A percentile compares a stretch with the other conserved stretches of the same genome.
Conservation (phyloP, 2,113 vertebrate genomes). For the Alligator mississippiensis region DNA sequence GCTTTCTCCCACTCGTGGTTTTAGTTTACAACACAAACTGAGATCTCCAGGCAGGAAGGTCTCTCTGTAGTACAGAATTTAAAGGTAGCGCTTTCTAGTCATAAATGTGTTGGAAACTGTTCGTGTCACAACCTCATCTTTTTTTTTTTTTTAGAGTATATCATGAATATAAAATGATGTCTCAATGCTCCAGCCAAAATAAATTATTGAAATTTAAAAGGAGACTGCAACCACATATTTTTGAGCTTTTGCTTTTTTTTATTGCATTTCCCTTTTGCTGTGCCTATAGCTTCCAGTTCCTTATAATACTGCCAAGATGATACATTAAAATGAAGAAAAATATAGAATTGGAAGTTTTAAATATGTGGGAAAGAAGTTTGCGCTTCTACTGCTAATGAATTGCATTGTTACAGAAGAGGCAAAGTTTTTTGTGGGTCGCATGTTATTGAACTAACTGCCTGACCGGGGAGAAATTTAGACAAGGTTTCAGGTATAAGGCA, state of each 20-base stretch:
- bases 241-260: not conserved
- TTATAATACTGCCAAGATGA: not conserved
- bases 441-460: no score
- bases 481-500: no score
- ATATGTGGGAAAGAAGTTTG: not conserved
- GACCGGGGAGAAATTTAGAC: no score
- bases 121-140: not conserved
- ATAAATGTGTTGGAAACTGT: not conserved
- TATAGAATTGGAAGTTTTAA: not conserved
- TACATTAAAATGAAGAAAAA: not conserved
- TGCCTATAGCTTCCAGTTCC: not conserved
- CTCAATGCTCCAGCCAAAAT: not conserved
- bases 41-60: not conserved
- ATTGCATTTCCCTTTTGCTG: not conserved
- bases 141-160: not conserved
- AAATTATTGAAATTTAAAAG: not conserved
- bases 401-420: not conserved
- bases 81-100: not conserved
- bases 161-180: not conserved
- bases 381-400: not conserved
- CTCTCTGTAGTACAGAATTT: not conserved
- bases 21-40: not conserved
- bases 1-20: not conserved
- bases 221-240: not conserved
- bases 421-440: no score